Conservation (phyloP, 1,140 invertebrate species). For the Chymomyza costata region DNA sequence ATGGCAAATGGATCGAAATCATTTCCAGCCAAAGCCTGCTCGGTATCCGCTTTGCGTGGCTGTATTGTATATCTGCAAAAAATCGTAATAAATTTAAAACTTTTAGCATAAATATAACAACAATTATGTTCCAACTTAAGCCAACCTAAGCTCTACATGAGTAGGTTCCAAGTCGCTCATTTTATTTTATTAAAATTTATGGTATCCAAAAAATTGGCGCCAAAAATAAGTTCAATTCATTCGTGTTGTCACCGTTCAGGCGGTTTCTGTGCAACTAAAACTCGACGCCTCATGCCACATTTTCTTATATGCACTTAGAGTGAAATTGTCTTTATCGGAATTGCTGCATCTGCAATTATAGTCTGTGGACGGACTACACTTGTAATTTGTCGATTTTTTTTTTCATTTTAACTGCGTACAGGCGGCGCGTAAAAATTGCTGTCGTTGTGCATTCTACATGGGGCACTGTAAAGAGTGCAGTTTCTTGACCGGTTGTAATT, state of each 20-base stretch:
- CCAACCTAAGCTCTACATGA: constrained; percentile 51
- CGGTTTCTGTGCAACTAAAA: constrained; percentile 42
- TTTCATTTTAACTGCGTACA: too few species aligned
- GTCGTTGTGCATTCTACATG: constrained; percentile 12
- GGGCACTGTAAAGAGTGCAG: too few species aligned
- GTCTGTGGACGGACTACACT: constrained; percentile 16
- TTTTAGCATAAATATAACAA: not conserved
- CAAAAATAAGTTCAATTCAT: too few species aligned
- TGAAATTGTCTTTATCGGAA: constrained; percentile 58
- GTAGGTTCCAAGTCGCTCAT: constrained; percentile 35
- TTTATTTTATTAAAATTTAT: too few species aligned
- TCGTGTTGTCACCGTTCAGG: too few species aligned
- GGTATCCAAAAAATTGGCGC: too few species aligned
- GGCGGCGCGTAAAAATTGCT: too few species aligned
- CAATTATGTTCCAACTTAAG: not conserved
- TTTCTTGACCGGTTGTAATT: too few species aligned
- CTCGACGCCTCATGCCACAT: constrained; percentile 22
- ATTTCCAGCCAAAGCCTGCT: constrained; percentile 76
- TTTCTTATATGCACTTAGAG: constrained; percentile 60
- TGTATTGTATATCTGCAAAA: constrained; percentile 80
- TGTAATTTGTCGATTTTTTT: too few species aligned
- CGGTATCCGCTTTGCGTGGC: constrained; percentile 76
- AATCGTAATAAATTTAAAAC: not conserved
- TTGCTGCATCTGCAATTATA: constrained; percentile 70
- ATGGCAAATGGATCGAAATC: constrained; percentile 85